A percentile compares a stretch with the other conserved stretches of the same genome.
Conservation (phyloP, 2,113 vertebrate genomes). For the Grus americana region DNA sequence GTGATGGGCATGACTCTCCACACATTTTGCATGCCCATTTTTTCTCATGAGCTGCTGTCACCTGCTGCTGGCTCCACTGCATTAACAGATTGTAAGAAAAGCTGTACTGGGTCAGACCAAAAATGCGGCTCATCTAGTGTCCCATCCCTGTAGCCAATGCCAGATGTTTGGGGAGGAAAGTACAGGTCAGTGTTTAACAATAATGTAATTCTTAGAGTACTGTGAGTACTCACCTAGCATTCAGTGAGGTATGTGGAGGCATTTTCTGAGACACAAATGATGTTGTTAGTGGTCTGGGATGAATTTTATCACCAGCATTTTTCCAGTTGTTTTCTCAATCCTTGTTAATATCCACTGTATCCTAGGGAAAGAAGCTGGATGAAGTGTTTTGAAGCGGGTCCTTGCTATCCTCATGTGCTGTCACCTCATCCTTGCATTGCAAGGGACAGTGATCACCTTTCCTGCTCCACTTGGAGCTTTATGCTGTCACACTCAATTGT, state of each 20-base stretch:
- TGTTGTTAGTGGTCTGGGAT: not conserved
- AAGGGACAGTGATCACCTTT: not conserved
- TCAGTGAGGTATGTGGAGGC: not conserved
- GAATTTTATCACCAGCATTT: not conserved
- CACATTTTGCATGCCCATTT: not conserved
- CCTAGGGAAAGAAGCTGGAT: not conserved
- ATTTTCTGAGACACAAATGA: not conserved
- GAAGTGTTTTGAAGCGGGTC: not conserved
- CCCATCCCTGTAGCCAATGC: not conserved
- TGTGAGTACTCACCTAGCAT: fast-evolving
- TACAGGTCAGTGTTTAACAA: not conserved
- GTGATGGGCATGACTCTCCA: not conserved
- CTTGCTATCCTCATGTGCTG: not conserved
- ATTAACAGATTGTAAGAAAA: fast-evolving
- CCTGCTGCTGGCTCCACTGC: not conserved
- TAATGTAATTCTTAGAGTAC: not conserved
- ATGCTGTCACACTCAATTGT: not conserved
- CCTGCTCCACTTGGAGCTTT: not conserved
- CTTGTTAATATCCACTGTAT: not conserved
- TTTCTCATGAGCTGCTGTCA: not conserved
- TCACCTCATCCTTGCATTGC: not conserved
- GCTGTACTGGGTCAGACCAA: not conserved
- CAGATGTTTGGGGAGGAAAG: not conserved
- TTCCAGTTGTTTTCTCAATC: not conserved
- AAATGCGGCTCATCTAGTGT: not conserved